phyloP scores from a whole-genome alignment of 2,797 vertebrate genomes.

The Pelobates cultripes region DNA sequence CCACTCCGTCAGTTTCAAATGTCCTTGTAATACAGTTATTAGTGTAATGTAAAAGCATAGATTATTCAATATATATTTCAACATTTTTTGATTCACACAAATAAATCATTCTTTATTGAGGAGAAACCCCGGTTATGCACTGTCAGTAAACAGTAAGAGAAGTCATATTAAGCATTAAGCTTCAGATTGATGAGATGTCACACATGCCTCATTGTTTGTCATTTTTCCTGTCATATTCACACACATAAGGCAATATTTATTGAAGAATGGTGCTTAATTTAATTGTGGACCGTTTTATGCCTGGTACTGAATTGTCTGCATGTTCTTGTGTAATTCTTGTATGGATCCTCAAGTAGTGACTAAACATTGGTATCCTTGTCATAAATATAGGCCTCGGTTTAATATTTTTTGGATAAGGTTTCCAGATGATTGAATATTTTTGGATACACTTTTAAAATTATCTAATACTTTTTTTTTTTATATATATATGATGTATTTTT shows the following conservation, averaged over 20 bases:
- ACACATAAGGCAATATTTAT: background rate
- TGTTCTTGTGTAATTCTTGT: no score
- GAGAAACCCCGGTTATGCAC: background rate
- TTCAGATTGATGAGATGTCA: constrained; percentile 22
- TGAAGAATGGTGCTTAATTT: no score
- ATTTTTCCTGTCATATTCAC: background rate
- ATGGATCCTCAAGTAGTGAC: no score
- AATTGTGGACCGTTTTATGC: no score
- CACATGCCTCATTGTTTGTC: background rate
- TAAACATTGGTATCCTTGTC: no score
- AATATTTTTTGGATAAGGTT: no score
- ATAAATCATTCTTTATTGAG: constrained; percentile 16
- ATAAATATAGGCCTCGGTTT: no score
- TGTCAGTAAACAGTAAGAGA: constrained; percentile 12
- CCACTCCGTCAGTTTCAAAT: constrained; percentile 43
- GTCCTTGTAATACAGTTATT: constrained; percentile 25
- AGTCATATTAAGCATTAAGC: background rate
- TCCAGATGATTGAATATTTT: no score
- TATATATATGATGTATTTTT: no score
- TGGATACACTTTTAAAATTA: no score
- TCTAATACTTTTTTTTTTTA: no score
- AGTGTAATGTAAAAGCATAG: constrained; percentile 25
- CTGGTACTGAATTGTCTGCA: no score
- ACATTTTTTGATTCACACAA: constrained; percentile 28
- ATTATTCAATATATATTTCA: constrained; percentile 1